Conservation (phyloP, 2,888 invertebrate genomes). For the Platerodrilus igneus region DNA sequence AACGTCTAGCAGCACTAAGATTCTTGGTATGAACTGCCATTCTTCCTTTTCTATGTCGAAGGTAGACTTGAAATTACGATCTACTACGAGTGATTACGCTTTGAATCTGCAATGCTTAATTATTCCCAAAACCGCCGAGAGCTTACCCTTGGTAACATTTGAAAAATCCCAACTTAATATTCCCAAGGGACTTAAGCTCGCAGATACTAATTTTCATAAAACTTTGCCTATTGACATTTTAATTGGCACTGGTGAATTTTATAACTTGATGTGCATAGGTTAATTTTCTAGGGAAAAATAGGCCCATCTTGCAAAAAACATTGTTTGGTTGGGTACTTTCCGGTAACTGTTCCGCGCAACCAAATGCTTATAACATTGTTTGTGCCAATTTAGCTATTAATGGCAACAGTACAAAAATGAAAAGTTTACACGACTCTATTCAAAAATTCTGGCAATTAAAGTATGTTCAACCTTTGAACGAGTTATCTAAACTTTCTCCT, state of each 20-base stretch:
- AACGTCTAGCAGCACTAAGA: too few species aligned
- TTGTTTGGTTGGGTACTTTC: slow-evolving; percentile 11
- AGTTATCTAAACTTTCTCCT: neutral
- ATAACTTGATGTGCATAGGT: slow-evolving; percentile 4
- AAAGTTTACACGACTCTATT: slow-evolving; percentile 2
- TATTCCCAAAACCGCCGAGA: slow-evolving; percentile 7
- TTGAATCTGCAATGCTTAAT: slow-evolving; percentile 7
- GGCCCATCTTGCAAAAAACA: slow-evolving; percentile 10
- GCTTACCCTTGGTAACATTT: slow-evolving; percentile 2
- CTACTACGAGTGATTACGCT: too few species aligned
- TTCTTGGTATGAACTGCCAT: too few species aligned
- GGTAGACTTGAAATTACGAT: too few species aligned
- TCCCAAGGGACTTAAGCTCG: slow-evolving; percentile 3
- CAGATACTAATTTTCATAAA: slow-evolving; percentile 7
- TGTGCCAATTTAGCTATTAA: too few species aligned
- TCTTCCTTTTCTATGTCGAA: too few species aligned
- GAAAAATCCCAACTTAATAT: slow-evolving; percentile 1
- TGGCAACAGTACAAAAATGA: too few species aligned
- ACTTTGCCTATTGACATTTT: slow-evolving; percentile 7
- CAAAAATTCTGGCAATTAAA: slow-evolving; percentile 12
- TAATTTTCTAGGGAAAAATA: slow-evolving; percentile 5
- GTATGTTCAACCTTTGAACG: neutral
- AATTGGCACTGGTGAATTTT: slow-evolving; percentile 9
- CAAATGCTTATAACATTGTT: too few species aligned
- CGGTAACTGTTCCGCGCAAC: too few species aligned